Percentiles rank a stretch among this genome's conserved stretches.
Conservation (phyloP, 1,140 invertebrate species). For the Whitmania pigra region DNA sequence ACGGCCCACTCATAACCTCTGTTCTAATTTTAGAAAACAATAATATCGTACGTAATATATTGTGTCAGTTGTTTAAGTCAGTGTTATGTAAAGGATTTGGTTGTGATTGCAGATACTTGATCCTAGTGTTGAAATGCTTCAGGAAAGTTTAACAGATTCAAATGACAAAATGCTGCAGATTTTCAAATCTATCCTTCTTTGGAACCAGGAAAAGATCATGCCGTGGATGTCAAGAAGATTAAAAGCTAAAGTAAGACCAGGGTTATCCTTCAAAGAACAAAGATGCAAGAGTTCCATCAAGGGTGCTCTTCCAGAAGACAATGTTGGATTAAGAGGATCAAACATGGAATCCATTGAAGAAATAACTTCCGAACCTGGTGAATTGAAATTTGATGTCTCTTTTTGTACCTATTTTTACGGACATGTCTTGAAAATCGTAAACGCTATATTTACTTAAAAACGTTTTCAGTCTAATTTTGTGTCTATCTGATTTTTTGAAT, state of each 20-base stretch:
- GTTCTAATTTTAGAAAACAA: not conserved
- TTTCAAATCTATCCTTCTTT: not conserved
- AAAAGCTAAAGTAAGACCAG: slow-evolving; percentile 3
- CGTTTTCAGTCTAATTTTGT: too few relatives aligned
- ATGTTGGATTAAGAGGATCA: too few relatives aligned
- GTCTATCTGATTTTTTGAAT: too few relatives aligned
- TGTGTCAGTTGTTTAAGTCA: not conserved
- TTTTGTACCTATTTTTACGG: too few relatives aligned
- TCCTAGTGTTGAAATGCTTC: slow-evolving; percentile 13
- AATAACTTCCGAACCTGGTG: too few relatives aligned
- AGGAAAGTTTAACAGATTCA: not conserved
- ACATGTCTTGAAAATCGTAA: too few relatives aligned
- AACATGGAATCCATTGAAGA: too few relatives aligned
- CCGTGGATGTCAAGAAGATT: slow-evolving; percentile 17
- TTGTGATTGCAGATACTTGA: slow-evolving; percentile 13
- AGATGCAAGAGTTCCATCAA: slow-evolving; percentile 2
- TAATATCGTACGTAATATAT: not conserved
- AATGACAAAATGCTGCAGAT: slow-evolving; percentile 13
- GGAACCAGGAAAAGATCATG: slow-evolving; percentile 20
- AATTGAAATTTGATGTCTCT: too few relatives aligned
- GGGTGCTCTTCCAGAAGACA: not conserved
- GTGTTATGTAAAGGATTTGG: slow-evolving; percentile 60
- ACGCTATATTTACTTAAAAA: too few relatives aligned
- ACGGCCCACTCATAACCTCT: not conserved
- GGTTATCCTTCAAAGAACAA: not conserved